phyloP scores from a whole-genome alignment of 2,888 invertebrate species.

The Blera fallax region DNA sequence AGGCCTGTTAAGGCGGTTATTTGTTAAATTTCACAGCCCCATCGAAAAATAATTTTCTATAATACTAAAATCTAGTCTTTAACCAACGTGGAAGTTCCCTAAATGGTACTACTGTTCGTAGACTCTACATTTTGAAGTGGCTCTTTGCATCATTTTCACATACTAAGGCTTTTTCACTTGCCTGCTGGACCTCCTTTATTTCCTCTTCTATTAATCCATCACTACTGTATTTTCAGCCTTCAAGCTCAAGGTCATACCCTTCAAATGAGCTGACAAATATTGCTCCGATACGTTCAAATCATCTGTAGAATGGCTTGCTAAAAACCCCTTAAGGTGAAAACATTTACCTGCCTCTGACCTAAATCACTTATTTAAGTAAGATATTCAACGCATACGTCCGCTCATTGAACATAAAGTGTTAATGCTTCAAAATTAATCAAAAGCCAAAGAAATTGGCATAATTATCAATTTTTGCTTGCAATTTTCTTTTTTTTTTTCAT shows the following conservation, averaged over 20 bases:
- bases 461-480: not conserved
- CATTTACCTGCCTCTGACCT: not conserved
- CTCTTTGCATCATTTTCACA: no score
- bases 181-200: no score
- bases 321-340: not conserved
- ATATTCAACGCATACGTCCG: not conserved
- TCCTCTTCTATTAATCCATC: not conserved
- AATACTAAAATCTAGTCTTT: no score
- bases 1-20: no score
- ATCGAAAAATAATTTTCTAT: no score
- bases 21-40: no score
- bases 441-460: not conserved
- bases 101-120: no score
- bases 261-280: not conserved
- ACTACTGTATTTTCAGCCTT: not conserved
- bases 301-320: not conserved
- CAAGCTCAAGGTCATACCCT: not conserved
- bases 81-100: no score
- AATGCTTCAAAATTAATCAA: not conserved
- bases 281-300: not conserved
- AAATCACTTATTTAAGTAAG: constrained; percentile 7
- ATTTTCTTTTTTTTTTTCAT: not conserved
- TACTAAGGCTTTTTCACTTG: no score
- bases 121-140: no score
- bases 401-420: not conserved